Base-by-base conservation (phyloP, 2,888 invertebrate species). In the Lasioglossum malachurum region DNA sequence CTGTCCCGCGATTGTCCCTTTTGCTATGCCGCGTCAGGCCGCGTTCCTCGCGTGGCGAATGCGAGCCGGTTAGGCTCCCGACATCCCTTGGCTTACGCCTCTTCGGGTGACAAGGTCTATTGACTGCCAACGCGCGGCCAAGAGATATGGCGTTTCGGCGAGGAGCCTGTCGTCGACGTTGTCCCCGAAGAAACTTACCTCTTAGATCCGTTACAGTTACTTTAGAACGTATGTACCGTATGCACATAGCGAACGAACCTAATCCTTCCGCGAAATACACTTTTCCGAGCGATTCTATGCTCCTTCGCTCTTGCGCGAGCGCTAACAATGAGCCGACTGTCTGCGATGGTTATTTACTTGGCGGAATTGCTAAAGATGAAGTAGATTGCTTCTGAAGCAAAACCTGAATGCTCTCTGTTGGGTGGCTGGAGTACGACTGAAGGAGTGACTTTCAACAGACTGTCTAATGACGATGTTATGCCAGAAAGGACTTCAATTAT, bases 31-130 rank as follows among this genome's bases (percentile, higher is more conserved):
- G 35, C 49, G 78, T 71, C 53, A 14, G 78, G 67, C n/a, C 67
- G 60, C 78, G 75, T 71, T 41, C 71, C n/a, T 46, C 84, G 84
- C 84, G 79, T 84, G 46, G 73, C 84, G 84, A 85, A 85, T 78
- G 77, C 85, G 74, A 74, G 53, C 84, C 19, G 31, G 75, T 35
- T 35, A 38, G 38, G 23, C 67, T 57, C 35, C 35, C 35, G 67
- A 7, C 31, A 64, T 31, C 77, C 57, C 19, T 60, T 73, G 74
- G 75, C 72, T 80, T 78, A 78, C 86, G 86, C 75, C 86, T 85
- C 44, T 31, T 77, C 31, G 53, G 74, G n/a, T 49, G 78, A 75
- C 71, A 75, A 75, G 23, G 35, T 27, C 84, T 85, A 85, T 84
- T 60, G 84, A 84, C 85, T 46, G 75, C 23, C 72, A 78, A 85